Percentiles rank a stretch among this genome's conserved stretches.
Evolutionary conservation across 2,113 vertebrate species (phyloP).

Genomic region (Hylia prasina): DNA sequence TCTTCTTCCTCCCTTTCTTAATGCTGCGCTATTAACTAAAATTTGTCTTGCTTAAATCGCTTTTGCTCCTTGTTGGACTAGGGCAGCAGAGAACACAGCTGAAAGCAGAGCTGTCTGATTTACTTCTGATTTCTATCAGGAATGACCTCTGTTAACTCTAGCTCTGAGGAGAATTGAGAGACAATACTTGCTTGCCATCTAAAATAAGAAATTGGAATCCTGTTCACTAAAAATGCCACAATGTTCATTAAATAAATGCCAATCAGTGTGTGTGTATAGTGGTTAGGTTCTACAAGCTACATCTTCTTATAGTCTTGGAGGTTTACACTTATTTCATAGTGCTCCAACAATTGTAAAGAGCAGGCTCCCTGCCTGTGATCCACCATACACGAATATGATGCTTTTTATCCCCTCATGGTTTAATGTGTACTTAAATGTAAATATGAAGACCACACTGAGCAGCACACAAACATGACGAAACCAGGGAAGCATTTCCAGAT

Average conservation of each 20-base stretch:
- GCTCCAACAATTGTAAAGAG: background rate
- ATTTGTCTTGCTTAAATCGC: background rate
- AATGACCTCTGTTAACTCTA: background rate
- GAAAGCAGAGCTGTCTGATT: background rate
- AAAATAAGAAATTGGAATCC: background rate
- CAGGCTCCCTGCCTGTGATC: background rate
- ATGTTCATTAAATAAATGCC: background rate
- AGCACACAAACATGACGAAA: background rate
- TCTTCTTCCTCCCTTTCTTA: background rate
- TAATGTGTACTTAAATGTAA: background rate
- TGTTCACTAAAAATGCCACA: background rate
- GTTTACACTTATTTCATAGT: background rate
- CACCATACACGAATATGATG: background rate
- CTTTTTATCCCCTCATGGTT: background rate
- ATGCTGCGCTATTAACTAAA: conserved; percentile 15
- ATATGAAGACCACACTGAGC: background rate
- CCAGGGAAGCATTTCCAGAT: background rate
- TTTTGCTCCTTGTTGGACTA: background rate
- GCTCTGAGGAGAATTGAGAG: background rate
- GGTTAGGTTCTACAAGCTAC: background rate
- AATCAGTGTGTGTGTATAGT: background rate
- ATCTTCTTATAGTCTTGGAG: background rate
- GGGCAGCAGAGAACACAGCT: background rate
- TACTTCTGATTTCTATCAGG: background rate
- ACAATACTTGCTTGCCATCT: background rate